These are phyloP conservation scores for Habroteleia sp. DNA, from an alignment of 2,888 invertebrate species.

Conservation along the genomic window DNA sequence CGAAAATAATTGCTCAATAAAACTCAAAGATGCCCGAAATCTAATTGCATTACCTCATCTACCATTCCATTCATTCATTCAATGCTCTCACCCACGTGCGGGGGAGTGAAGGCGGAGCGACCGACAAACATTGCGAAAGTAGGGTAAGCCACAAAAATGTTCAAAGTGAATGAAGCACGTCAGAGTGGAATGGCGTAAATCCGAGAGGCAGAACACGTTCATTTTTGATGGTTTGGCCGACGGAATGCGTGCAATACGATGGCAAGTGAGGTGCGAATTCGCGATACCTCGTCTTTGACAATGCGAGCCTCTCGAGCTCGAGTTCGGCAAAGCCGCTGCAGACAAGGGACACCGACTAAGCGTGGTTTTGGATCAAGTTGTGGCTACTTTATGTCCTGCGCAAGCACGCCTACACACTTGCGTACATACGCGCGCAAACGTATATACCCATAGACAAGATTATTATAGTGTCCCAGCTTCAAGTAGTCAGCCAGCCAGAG, in stretches of 20 bases:
- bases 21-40: no score
- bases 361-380: slow-evolving; percentile 49
- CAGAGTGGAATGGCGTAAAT: not conserved
- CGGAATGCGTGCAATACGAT: slow-evolving; percentile 36
- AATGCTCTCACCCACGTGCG: no score
- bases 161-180: slow-evolving; percentile 14
- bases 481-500: slow-evolving; percentile 57
- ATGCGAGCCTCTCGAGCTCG: slow-evolving; percentile 22
- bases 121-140: slow-evolving; percentile 1
- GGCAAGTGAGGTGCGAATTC: slow-evolving; percentile 41
- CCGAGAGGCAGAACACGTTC: not conserved
- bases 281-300: slow-evolving; percentile 51
- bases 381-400: slow-evolving; percentile 53
- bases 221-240: slow-evolving; percentile 16
- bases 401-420: slow-evolving; percentile 13
- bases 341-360: slow-evolving; percentile 46
- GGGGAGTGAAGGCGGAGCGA: no score
- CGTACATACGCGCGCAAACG: slow-evolving; percentile 17
- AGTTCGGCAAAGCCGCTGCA: slow-evolving; percentile 41
- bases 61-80: no score
- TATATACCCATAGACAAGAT: slow-evolving; percentile 33
- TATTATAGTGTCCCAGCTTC: slow-evolving; percentile 46
- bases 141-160: slow-evolving; percentile 30
- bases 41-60: no score
- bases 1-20: no score